Evolutionary conservation across 2,797 vertebrate species (phyloP), one percentile per base, ranked within the genome.

Genomic region (Botia kubotai): DNA sequence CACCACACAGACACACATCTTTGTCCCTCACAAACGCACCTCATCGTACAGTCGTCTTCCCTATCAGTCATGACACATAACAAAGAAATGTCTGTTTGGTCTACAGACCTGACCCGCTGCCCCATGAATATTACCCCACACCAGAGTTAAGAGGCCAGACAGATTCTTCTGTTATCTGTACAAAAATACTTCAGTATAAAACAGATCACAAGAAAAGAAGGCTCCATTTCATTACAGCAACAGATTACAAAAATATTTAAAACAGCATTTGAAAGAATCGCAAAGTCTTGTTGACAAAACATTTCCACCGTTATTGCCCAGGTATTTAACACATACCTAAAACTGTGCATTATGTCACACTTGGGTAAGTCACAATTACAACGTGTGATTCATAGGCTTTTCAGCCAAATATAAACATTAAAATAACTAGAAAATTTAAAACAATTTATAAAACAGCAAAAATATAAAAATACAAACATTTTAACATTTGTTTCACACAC

Each of bases 41-140:
- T 33, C 67, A 82, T 81, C 83, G 75, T 66, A 82, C 33, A 23
- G 53, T 29, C 57, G 39, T 79, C 72, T 76, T 79, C 82, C 46
- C 58, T 53, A 73, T 78, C 80, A 83, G 80, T 84, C 82, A 57
- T 76, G 67, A 83, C 77, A 17, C 71, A 84, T 87, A 89, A 93
- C 91, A 92, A 92, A 91, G 91, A 86, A 85, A 70, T 87, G 84
- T 83, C 86, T 92, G 91, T 92, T 90, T 82, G 63, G 82, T 57
- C 82, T 39, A 76, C 86, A 75, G 87, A 77, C 63, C 60, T 72
- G 75, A 69, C 43, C 70, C 75, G 75, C 14, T 73, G 67, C 43
- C 52, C 58, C 26, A 3, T 21, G 12, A 65, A 80, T 67, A 58
- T 73, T 60, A 80, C 79, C 63, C 76, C 55, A 83, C 67, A 75